phyloP scores from a whole-genome alignment of 1,140 invertebrate genomes.

The Telenomus remus region DNA sequence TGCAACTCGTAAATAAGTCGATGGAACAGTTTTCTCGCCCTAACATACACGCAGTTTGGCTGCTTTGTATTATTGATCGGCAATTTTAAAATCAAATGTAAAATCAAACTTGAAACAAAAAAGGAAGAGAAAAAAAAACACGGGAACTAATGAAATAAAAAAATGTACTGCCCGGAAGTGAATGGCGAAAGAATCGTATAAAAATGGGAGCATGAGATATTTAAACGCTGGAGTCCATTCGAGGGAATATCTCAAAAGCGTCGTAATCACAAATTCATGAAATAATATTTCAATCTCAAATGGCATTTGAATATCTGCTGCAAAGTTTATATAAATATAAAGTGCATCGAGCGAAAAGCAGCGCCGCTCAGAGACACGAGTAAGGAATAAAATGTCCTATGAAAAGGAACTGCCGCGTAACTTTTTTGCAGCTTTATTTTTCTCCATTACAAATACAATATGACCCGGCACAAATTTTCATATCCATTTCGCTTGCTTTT shows the following conservation, averaged over 20 bases:
- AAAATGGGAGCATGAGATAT: no score
- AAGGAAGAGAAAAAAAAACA: no score
- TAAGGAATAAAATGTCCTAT: conserved; percentile 25
- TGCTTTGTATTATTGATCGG: no score
- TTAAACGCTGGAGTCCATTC: conserved; percentile 9
- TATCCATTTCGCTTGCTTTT: conserved; percentile 25
- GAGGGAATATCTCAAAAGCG: conserved; percentile 6
- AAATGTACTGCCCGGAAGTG: no score
- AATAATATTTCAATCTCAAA: conserved; percentile 21
- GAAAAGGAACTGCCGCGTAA: conserved; percentile 10
- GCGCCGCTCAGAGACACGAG: neutral
- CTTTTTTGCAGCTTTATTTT: conserved; percentile 29
- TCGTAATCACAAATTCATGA: conserved; percentile 29
- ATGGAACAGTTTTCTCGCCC: no score
- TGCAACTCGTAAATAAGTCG: no score
- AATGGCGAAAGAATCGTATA: no score
- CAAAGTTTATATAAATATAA: conserved; percentile 32
- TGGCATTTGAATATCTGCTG: conserved; percentile 19
- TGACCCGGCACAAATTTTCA: conserved; percentile 17
- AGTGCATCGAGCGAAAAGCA: conserved; percentile 16
- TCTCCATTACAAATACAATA: conserved; percentile 31
- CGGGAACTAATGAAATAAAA: no score
- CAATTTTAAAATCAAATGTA: no score
- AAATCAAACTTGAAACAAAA: no score
- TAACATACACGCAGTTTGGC: no score